Base-by-base conservation (phyloP, 2,797 vertebrate genomes). In the Paguma larvata region DNA sequence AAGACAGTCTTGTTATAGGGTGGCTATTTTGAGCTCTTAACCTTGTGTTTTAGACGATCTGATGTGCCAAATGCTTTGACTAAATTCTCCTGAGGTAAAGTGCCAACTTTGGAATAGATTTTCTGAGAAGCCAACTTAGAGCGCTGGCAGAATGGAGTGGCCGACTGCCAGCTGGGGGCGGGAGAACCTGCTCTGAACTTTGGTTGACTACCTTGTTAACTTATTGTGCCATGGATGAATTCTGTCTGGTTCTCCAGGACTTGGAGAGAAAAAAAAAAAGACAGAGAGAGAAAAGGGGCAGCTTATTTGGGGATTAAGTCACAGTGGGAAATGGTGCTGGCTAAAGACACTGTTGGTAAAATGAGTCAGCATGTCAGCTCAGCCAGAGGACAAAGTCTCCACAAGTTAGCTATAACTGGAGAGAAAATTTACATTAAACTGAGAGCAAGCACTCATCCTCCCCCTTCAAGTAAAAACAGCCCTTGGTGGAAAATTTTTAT, bases 51-150 rank as follows among this genome's bases (percentile, higher is more conserved):
- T 97, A 96, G 92, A 94, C 85, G 97, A 92, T 92, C 82, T 97
- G 68, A 77, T 59, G 91, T 98, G 93, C 65, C 94, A 98, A 97
- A 97, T 97, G 89, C 14, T 21, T 44, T 96, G 97, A 98, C 95
- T 97, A 97, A 96, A 97, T 98, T 98, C 62, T 97, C 79, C 73
- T 84, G 97, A 79, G 94, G 96, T 97, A 97, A 97, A 97, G 95
- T 97, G 96, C 97, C 91, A 97, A 0, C 88, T 98, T 83, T 94
- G 83, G 94, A 97, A 95, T 65, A 80, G 67, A 91, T 97, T 85
- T 97, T 95, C 73, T 46, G 68, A 87, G 94, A 97, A 67, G 73
- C 94, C 95, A 95, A 97, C 94, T 97, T 98, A 97, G 89, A 98
- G 65, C 73, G 85, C 51, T 62, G 96, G 87, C 89, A 98, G 97